phyloP scores from a whole-genome alignment of 2,113 vertebrate species.

The Tragelaphus strepsiceros region DNA sequence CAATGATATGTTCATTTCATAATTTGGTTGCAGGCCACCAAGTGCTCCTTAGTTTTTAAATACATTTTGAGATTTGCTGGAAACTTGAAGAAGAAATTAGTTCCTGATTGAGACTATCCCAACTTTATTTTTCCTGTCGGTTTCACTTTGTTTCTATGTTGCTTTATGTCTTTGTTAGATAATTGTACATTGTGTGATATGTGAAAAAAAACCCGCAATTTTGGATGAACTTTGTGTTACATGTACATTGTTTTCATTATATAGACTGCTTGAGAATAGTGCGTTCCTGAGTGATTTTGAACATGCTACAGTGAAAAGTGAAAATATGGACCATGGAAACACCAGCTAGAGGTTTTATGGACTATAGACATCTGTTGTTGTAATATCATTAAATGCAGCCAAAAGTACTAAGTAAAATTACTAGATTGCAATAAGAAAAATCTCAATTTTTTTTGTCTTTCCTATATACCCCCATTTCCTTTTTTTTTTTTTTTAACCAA shows the following conservation, averaged over 20 bases:
- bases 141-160: constrained; percentile 57
- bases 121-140: constrained; percentile 19
- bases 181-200: constrained; percentile 75
- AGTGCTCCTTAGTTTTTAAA: constrained; percentile 83
- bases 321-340: constrained; percentile 86
- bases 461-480: constrained; percentile 32
- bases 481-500: constrained; percentile 70
- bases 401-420: constrained; percentile 73
- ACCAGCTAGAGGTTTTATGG: constrained; percentile 89
- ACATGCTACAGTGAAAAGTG: constrained; percentile 87
- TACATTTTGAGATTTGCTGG: constrained; percentile 71
- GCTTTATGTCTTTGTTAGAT: constrained; percentile 74
- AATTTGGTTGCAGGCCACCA: constrained; percentile 78
- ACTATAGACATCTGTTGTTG: constrained; percentile 77
- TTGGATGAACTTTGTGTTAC: constrained; percentile 85
- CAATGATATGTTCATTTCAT: constrained; percentile 71
- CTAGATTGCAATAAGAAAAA: constrained; percentile 80
- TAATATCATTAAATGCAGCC: constrained; percentile 72
- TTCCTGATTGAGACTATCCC: constrained; percentile 61
- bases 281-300: constrained; percentile 90
- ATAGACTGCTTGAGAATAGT: constrained; percentile 95
- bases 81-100: constrained; percentile 80
- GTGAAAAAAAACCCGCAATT: constrained; percentile 56
- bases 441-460: constrained; percentile 16
- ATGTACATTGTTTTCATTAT: constrained; percentile 91